A percentile compares a stretch with the other conserved stretches of the same genome.
phyloP scores from a whole-genome alignment of 2,888 invertebrate genomes.

The Nineta flava region DNA sequence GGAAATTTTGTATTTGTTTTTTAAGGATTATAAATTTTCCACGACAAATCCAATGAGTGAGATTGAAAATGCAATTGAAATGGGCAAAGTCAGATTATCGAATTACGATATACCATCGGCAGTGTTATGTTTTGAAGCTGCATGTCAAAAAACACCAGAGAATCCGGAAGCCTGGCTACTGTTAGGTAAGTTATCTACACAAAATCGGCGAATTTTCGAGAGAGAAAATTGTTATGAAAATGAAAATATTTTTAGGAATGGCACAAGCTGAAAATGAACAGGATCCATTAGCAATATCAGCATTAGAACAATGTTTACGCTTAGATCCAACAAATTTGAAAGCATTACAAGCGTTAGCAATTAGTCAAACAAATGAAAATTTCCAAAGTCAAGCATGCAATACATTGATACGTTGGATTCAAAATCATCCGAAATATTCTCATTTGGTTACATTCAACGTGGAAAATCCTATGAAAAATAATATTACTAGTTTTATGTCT shows the following conservation, averaged over 20 bases:
- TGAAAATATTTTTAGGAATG: not conserved
- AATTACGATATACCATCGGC: constrained; percentile 90
- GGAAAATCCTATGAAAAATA: constrained; percentile 19
- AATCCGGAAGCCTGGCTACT: constrained; percentile 75
- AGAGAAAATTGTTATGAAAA: too few species aligned
- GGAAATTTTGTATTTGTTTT: constrained; percentile 8
- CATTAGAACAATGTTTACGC: constrained; percentile 68
- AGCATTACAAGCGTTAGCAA: constrained; percentile 81
- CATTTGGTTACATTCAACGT: constrained; percentile 46
- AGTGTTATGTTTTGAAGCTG: constrained; percentile 91
- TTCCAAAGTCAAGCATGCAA: constrained; percentile 79
- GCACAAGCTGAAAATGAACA: constrained; percentile 98
- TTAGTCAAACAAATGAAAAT: constrained; percentile 93
- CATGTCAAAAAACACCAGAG: constrained; percentile 65
- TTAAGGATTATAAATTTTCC: constrained; percentile 58
- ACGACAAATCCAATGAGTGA: constrained; percentile 77
- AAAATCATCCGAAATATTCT: constrained; percentile 65
- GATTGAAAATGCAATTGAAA: constrained; percentile 61
- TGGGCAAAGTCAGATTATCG: constrained; percentile 67
- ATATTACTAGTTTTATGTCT: constrained; percentile 31
- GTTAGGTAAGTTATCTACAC: constrained; percentile 49
- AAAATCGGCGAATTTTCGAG: too few species aligned
- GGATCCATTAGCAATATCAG: constrained; percentile 81
- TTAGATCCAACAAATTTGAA: constrained; percentile 64
- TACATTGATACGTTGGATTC: constrained; percentile 62